Conservation (phyloP, 2,113 vertebrate genomes). For the Heterocephalus glaber region DNA sequence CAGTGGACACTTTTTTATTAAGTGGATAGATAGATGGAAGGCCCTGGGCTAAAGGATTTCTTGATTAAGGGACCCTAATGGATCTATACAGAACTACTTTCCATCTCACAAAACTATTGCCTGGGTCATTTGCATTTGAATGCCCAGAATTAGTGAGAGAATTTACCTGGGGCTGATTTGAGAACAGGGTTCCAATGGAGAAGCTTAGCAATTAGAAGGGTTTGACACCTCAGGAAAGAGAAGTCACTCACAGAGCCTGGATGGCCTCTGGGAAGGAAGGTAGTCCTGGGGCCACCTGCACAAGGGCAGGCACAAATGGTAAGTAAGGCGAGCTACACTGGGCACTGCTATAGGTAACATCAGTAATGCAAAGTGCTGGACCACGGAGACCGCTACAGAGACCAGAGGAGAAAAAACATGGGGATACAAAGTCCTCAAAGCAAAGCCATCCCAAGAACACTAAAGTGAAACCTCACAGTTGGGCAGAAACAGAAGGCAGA, state of each 20-base stretch:
- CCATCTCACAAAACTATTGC: constrained; percentile 35
- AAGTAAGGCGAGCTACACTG: background rate
- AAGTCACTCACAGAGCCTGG: background rate
- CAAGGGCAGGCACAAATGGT: background rate
- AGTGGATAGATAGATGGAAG: background rate
- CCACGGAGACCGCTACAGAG: rapidly evolving
- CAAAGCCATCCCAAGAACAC: background rate
- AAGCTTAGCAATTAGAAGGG: constrained; percentile 30
- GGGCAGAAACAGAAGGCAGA: background rate
- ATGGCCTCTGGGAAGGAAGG: background rate
- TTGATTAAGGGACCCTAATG: constrained; percentile 25
- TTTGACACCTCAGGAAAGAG: constrained; percentile 12
- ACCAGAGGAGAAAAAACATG: background rate
- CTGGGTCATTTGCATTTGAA: constrained; percentile 55
- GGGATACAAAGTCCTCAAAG: background rate
- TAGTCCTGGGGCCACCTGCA: no score
- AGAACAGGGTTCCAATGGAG: background rate
- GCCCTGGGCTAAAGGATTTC: background rate
- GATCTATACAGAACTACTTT: constrained; percentile 53
- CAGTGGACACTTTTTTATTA: constrained; percentile 37
- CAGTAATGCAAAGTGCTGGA: rapidly evolving
- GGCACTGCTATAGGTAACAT: background rate
- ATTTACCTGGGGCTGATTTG: constrained; percentile 20
- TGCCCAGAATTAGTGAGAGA: constrained; percentile 25
- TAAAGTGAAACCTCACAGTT: background rate